Conservation (phyloP, 2,113 vertebrate species). For the Hyperopisus bebe region DNA sequence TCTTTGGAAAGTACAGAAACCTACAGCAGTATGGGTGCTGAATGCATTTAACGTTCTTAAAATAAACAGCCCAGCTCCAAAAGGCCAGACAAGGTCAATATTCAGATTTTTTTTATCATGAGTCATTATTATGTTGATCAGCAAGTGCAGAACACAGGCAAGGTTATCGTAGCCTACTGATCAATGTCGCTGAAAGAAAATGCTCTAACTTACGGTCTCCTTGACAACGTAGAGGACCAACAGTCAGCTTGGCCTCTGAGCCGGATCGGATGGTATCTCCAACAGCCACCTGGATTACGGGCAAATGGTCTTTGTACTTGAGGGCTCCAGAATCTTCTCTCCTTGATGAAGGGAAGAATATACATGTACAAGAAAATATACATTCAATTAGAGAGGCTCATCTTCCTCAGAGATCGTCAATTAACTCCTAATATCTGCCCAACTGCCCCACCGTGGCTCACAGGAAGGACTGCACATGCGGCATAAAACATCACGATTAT, state of each 20-base stretch:
- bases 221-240: constrained; percentile 81
- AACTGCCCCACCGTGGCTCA: too few relatives aligned
- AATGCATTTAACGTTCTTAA: not conserved
- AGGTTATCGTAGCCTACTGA: not conserved
- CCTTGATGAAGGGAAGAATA: constrained; percentile 55
- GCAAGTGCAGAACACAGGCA: not conserved
- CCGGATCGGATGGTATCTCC: constrained; percentile 77
- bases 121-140: not conserved
- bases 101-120: not conserved
- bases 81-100: not conserved
- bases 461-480: not conserved
- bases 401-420: not conserved
- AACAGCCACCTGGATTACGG: constrained; percentile 81
- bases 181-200: not conserved
- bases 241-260: constrained; percentile 83
- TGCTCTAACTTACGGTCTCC: constrained; percentile 79
- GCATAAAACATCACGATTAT: not conserved
- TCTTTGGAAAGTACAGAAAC: not conserved
- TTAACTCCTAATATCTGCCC: not conserved
- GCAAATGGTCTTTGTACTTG: constrained; percentile 90
- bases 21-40: not conserved
- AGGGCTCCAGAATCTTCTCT: constrained; percentile 82
- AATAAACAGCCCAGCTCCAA: not conserved
- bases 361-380: not conserved
- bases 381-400: not conserved